Conservation (phyloP, 2,888 invertebrate genomes). For the Catocala fraxini region DNA sequence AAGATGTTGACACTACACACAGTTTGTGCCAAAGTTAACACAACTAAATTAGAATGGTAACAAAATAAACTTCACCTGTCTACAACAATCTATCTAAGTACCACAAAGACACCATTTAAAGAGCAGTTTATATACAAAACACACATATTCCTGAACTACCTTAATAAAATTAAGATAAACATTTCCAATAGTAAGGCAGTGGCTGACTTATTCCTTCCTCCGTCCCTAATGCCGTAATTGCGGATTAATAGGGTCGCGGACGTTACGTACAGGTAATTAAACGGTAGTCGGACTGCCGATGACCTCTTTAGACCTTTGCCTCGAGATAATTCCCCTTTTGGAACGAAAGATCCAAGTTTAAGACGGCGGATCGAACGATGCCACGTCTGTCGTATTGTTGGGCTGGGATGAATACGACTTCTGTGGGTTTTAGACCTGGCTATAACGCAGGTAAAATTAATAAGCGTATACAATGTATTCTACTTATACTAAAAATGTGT, state of each 20-base stretch:
- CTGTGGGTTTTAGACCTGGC: neutral
- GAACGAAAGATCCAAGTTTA: slow-evolving; percentile 31
- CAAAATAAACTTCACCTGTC: too few relatives aligned
- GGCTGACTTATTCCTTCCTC: slow-evolving; percentile 45
- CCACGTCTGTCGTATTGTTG: neutral
- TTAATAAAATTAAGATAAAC: slow-evolving; percentile 52
- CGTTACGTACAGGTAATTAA: slow-evolving; percentile 55
- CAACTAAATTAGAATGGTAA: too few relatives aligned
- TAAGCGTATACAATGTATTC: too few relatives aligned
- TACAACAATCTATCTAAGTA: too few relatives aligned
- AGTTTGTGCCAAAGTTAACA: too few relatives aligned
- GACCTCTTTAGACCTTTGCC: slow-evolving; percentile 44
- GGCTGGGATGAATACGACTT: neutral
- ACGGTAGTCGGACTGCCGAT: slow-evolving; percentile 44
- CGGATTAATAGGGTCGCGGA: slow-evolving; percentile 58
- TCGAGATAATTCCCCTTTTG: slow-evolving; percentile 35
- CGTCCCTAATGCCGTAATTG: slow-evolving; percentile 50
- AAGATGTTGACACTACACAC: too few relatives aligned
- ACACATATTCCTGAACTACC: slow-evolving; percentile 29
- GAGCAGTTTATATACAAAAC: slow-evolving; percentile 6
- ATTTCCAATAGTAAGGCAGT: slow-evolving; percentile 30
- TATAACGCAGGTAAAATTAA: too few relatives aligned
- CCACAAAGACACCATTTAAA: neutral
- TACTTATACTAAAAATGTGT: too few relatives aligned
- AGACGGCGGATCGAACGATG: slow-evolving; percentile 9